phyloP scores from a whole-genome alignment of 2,113 vertebrate genomes.

The Cololabis saira region DNA sequence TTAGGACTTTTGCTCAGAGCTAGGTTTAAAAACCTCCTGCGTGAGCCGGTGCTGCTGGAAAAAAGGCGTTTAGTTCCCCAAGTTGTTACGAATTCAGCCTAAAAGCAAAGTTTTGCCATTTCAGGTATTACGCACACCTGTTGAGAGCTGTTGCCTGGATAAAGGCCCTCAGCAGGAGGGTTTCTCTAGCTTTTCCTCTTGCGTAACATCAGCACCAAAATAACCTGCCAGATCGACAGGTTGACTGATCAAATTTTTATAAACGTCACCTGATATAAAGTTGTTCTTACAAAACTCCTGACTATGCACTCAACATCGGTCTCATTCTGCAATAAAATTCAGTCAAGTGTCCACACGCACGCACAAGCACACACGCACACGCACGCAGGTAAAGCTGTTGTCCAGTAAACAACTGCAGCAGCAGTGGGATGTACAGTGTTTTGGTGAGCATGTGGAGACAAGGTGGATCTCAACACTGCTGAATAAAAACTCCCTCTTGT shows the following conservation, averaged over 20 bases:
- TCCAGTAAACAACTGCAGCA: background rate
- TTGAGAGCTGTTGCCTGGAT: slow-evolving; percentile 26
- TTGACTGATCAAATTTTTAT: slow-evolving; percentile 60
- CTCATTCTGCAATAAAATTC: background rate
- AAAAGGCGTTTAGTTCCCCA: background rate
- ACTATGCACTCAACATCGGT: slow-evolving; percentile 24
- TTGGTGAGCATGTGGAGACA: too few species aligned
- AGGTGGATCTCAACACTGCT: too few species aligned
- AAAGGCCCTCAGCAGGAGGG: background rate
- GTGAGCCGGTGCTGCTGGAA: background rate
- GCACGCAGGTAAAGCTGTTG: background rate
- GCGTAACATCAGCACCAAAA: slow-evolving; percentile 51
- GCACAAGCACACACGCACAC: background rate
- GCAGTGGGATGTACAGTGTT: background rate
- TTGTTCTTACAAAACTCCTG: slow-evolving; percentile 51
- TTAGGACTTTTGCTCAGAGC: background rate
- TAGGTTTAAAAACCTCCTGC: too few species aligned
- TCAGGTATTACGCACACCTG: slow-evolving; percentile 21
- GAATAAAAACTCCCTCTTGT: too few species aligned
- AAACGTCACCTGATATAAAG: slow-evolving; percentile 37
- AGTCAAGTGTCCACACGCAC: background rate
- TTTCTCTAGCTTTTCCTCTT: slow-evolving; percentile 41
- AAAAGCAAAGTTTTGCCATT: slow-evolving; percentile 6
- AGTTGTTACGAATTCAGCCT: background rate
- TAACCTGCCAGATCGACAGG: slow-evolving; percentile 53